Conservation (phyloP, 2,113 vertebrate species). For the Alces alces region DNA sequence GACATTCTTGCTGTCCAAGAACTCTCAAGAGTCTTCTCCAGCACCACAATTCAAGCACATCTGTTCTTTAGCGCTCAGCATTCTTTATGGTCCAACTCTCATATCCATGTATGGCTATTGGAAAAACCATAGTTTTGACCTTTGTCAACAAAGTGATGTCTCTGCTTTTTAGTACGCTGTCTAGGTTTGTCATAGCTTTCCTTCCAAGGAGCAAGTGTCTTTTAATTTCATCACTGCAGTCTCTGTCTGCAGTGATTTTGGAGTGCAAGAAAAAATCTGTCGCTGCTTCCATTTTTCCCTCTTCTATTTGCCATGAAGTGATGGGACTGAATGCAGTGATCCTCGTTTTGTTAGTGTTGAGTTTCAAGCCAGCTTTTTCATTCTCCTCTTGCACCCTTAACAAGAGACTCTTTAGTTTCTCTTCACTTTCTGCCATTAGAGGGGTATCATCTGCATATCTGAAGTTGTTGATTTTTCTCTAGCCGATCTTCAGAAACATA, state of each 20-base stretch:
- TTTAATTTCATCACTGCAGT: neutral
- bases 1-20: neutral
- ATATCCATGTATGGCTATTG: neutral
- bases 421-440: neutral
- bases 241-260: neutral
- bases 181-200: neutral
- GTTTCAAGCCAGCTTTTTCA: neutral
- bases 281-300: neutral
- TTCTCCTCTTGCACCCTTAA: neutral
- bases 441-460: neutral
- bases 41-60: neutral
- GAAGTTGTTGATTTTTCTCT: neutral
- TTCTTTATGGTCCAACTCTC: neutral
- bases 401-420: neutral
- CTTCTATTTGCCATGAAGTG: neutral
- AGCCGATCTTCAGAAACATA: neutral
- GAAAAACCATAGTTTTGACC: neutral
- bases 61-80: rapidly evolving
- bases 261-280: neutral
- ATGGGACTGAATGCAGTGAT: neutral
- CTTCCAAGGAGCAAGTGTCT: neutral
- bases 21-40: neutral
- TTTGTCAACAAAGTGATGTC: neutral
- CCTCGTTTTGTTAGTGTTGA: neutral
- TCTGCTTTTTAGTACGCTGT: neutral